These are phyloP conservation scores for Mechanitis messenoides DNA, from an alignment of 2,888 invertebrate species.

Conservation along the genomic window DNA sequence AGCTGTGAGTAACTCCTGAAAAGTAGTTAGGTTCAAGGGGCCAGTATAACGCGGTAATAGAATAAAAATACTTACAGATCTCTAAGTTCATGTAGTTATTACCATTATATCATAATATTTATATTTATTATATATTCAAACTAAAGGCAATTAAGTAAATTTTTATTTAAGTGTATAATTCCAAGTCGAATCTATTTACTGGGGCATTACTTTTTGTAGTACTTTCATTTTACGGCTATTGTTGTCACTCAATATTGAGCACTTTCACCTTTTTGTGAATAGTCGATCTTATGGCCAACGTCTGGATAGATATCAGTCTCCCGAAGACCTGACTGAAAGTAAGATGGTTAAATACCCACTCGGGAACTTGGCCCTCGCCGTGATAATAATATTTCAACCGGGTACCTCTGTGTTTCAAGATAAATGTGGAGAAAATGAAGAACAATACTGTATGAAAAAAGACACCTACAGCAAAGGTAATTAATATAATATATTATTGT, in stretches of 20 bases:
- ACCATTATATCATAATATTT: too few relatives aligned
- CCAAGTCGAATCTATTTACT: neutral
- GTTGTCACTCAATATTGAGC: neutral
- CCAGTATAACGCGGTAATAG: too few relatives aligned
- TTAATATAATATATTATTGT: neutral
- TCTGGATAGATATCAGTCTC: neutral
- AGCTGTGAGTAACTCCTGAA: neutral
- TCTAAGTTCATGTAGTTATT: too few relatives aligned
- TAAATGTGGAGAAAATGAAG: neutral
- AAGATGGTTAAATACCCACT: neutral
- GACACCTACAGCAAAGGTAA: constrained; percentile 1
- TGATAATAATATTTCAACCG: neutral
- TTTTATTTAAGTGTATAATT: neutral
- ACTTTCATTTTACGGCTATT: constrained; percentile 1
- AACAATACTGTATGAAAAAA: constrained; percentile 1
- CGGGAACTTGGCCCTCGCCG: neutral
- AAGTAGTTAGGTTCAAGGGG: neutral
- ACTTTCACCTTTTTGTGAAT: constrained; percentile 1
- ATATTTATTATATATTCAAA: too few relatives aligned
- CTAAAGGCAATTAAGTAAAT: neutral
- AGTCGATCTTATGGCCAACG: neutral
- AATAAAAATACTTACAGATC: too few relatives aligned
- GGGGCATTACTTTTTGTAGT: neutral
- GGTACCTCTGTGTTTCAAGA: neutral
- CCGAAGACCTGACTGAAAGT: neutral